Evolutionary conservation across 1,140 invertebrate genomes (phyloP), one percentile per base, ranked within the genome.

Genomic region (Panagrolaimus sp.): DNA sequence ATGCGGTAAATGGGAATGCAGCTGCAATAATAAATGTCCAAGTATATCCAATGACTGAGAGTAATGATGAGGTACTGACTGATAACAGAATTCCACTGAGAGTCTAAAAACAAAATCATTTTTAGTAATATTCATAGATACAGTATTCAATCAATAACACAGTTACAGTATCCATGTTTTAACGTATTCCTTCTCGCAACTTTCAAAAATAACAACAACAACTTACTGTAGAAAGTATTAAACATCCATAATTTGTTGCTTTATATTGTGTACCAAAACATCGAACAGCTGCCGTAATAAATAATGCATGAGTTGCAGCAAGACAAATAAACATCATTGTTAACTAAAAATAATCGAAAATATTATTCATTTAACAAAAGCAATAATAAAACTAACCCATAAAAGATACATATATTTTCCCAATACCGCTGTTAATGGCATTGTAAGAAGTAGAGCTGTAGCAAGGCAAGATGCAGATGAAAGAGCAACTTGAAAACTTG

Each of bases 401-500:
- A 83, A 55, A 15, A 81, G 69, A 65, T 74, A 81, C 10, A 73
- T 71, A 66, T 69, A 75, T 63, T 73, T 76, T 14, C 80, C 82
- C 2, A 77, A 70, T 24, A 70, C 47, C 21, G 76, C 67, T 8
- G 80, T 82, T 38, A 82, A 28, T 15, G 80, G 80, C 82, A 82
- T 83, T 24, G 80, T 83, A 3, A 82, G 62, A n/a, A 82, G 68
- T 38, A 82, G 73, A 21, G 71, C 76, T 5, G 77, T 73, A 12
- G 80, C 80, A 5, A 79, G 46, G 58, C 72, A 74, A 3, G 79
- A 80, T 15, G 80, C 82, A 17, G 72, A 67, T 12, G 73, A 80
- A 24, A 82, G 74, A 15, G 82, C 67, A 63, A 81, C 80, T 65
- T 82, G 81, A 68, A 82, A 82, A 55, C 81, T 82, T 3, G 82